A percentile compares a stretch with the other conserved stretches of the same genome.
These are phyloP conservation scores for Poeciliopsis turrubarensis DNA, from an alignment of 2,113 vertebrate species.

Conservation along the genomic window DNA sequence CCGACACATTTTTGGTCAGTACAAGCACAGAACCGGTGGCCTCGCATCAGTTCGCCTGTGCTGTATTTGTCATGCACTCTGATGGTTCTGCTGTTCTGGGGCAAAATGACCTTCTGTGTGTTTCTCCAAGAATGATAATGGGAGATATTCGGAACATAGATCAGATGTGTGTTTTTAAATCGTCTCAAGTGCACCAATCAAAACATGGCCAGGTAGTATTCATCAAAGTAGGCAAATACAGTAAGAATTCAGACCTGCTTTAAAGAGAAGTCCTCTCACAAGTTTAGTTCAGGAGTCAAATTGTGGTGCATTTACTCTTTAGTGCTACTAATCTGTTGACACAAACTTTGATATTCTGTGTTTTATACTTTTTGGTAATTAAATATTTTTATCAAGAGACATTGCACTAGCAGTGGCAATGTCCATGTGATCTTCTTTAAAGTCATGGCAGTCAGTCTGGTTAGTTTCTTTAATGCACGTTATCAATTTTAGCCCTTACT, in stretches of 20 bases:
- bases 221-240: slow-evolving; percentile 40
- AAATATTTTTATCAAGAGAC: not conserved
- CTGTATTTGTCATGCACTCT: slow-evolving; percentile 30
- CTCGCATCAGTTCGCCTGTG: slow-evolving; percentile 1
- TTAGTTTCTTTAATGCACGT: not conserved
- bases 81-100: slow-evolving; percentile 20
- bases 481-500: not conserved
- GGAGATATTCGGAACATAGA: slow-evolving; percentile 11
- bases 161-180: slow-evolving; percentile 46
- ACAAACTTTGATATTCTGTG: not conserved
- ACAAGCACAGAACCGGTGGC: not conserved
- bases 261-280: slow-evolving; percentile 30
- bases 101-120: slow-evolving; percentile 15
- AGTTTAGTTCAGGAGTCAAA: slow-evolving; percentile 32
- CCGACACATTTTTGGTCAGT: slow-evolving; percentile 18
- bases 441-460: not conserved
- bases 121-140: slow-evolving; percentile 25
- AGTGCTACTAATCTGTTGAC: not conserved
- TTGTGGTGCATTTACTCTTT: slow-evolving; percentile 22
- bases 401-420: not conserved
- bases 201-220: slow-evolving; percentile 43
- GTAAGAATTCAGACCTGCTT: slow-evolving; percentile 30
- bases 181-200: slow-evolving; percentile 53
- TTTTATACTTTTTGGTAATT: not conserved
- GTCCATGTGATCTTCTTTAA: not conserved